Evolutionary conservation across 2,888 invertebrate genomes (phyloP).

Genomic region (Rhorus exstirpatorius): DNA sequence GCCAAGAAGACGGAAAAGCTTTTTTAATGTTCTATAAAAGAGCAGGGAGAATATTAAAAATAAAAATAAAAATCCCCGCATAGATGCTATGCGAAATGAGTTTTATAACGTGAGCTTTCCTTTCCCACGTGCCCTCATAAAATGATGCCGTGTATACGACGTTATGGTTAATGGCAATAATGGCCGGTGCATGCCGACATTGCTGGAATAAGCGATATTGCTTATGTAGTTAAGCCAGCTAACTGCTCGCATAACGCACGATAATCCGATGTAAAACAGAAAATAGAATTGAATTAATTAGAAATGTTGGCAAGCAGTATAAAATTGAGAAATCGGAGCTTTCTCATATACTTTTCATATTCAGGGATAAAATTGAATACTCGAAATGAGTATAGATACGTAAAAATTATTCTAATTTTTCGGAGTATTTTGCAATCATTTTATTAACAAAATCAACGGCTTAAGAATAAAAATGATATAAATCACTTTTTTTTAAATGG

Average conservation of each 20-base stretch:
- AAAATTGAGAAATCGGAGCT: constrained; percentile 1
- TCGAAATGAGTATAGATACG: background rate
- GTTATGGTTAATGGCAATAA: constrained; percentile 49
- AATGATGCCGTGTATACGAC: constrained; percentile 58
- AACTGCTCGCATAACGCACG: constrained; percentile 53
- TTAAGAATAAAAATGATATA: no score
- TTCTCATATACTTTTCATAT: background rate
- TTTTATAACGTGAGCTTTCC: constrained; percentile 43
- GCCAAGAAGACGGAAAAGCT: constrained; percentile 22
- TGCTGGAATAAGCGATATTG: constrained; percentile 57
- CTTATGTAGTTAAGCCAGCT: constrained; percentile 48
- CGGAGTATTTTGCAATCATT: no score
- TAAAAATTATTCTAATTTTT: no score
- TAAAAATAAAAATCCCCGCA: constrained; percentile 48
- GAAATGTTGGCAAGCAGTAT: constrained; percentile 7
- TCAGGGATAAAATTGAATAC: background rate
- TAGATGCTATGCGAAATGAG: constrained; percentile 57
- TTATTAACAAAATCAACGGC: no score
- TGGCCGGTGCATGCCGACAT: constrained; percentile 46
- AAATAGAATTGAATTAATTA: constrained; percentile 56
- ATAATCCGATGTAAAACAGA: constrained; percentile 45
- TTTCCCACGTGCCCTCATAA: constrained; percentile 47
- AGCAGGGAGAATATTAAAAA: constrained; percentile 59
- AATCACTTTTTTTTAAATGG: no score
- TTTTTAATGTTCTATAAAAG: constrained; percentile 65